These are phyloP conservation scores for Colaptes auratus DNA, from an alignment of 2,113 vertebrate species.

Conservation along the genomic window DNA sequence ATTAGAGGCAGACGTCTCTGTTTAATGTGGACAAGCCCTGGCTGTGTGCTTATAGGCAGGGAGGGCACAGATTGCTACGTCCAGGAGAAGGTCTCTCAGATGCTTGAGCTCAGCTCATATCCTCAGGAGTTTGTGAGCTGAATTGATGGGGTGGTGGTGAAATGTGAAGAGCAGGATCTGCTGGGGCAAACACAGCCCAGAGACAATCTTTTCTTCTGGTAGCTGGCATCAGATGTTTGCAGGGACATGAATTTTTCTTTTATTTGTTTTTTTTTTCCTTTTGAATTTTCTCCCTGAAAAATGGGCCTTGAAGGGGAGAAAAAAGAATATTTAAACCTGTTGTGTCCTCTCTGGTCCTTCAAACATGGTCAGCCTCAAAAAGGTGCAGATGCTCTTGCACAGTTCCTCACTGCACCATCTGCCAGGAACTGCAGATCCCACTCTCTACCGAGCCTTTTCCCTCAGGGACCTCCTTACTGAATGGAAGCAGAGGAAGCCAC, in stretches of 20 bases:
- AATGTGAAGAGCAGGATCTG: neutral
- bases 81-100: neutral
- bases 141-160: neutral
- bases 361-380: rapidly evolving
- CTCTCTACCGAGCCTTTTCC: neutral
- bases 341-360: neutral
- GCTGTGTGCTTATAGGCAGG: neutral
- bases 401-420: neutral
- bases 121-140: neutral
- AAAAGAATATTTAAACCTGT: neutral
- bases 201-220: slow-evolving; percentile 14
- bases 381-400: neutral
- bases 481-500: neutral
- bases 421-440: neutral
- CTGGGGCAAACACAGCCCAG: neutral
- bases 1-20: slow-evolving; percentile 22
- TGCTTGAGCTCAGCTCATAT: neutral
- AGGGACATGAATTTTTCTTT: neutral
- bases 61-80: neutral
- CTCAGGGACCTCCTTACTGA: neutral
- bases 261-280: neutral
- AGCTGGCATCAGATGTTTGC: neutral
- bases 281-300: neutral
- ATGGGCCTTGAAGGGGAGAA: neutral
- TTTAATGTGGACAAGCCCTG: neutral